These are phyloP conservation scores for Sciurus niger DNA, from an alignment of 2,113 vertebrate genomes.

Conservation along the genomic window DNA sequence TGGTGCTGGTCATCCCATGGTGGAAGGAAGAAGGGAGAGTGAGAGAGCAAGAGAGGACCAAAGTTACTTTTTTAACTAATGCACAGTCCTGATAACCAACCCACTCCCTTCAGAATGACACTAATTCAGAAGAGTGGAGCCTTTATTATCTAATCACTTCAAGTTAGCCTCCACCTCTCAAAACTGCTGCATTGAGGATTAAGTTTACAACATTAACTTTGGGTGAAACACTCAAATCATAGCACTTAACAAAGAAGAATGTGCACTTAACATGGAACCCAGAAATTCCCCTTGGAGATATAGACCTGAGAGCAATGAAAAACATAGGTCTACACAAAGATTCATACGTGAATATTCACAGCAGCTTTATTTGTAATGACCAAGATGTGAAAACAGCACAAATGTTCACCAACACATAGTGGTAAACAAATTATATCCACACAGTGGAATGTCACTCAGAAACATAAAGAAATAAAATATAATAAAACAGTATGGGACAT, in stretches of 20 bases:
- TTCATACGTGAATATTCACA: background rate
- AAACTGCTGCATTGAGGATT: background rate
- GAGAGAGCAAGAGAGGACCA: background rate
- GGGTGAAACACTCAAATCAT: background rate
- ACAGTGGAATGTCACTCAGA: background rate
- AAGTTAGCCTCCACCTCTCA: background rate
- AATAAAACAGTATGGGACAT: background rate
- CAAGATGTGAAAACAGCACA: background rate
- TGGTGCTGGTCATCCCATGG: too few species aligned
- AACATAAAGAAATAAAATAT: background rate
- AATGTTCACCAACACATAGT: too few species aligned
- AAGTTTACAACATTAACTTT: background rate
- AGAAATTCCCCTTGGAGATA: background rate
- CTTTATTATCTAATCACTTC: background rate
- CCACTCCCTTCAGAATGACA: background rate
- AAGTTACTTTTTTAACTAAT: background rate
- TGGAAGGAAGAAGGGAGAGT: background rate
- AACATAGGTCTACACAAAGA: background rate
- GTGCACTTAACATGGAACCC: background rate
- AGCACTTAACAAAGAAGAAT: background rate
- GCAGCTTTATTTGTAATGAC: background rate
- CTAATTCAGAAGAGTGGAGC: background rate
- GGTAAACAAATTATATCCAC: too few species aligned
- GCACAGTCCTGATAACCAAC: too few species aligned
- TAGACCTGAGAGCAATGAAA: too few species aligned